phyloP scores from a whole-genome alignment of 2,797 vertebrate genomes.

The Todus mexicanus region DNA sequence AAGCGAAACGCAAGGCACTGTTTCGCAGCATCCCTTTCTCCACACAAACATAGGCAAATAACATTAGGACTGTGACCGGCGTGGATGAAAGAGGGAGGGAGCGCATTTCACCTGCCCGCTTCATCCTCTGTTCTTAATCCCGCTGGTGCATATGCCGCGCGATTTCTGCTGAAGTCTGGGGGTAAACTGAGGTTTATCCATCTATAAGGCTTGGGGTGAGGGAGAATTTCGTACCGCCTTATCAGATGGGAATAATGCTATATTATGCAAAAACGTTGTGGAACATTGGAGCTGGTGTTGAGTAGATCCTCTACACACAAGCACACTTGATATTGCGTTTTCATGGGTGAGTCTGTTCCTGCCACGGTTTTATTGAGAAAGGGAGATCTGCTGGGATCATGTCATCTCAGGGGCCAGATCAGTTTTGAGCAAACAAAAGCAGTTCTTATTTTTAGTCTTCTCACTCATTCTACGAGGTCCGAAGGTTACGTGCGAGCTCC shows the following conservation, averaged over 20 bases:
- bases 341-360: background rate
- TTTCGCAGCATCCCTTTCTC: background rate
- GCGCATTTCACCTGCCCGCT: background rate
- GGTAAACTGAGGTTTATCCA: background rate
- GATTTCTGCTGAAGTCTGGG: background rate
- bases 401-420: background rate
- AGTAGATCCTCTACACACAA: background rate
- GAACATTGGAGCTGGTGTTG: rapidly evolving
- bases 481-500: background rate
- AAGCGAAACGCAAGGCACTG: background rate
- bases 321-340: background rate
- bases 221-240: background rate
- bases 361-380: background rate
- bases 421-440: background rate
- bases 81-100: background rate
- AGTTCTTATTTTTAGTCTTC: background rate
- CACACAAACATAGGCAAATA: background rate
- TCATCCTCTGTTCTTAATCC: background rate
- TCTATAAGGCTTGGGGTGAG: rapidly evolving
- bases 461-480: background rate
- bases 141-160: rapidly evolving
- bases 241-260: background rate
- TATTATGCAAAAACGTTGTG: background rate
- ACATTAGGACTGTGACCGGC: background rate
- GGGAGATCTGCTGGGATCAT: background rate